These are phyloP conservation scores for Zeugodacus cucurbitae DNA, from an alignment of 1,140 invertebrate genomes.

Conservation along the genomic window DNA sequence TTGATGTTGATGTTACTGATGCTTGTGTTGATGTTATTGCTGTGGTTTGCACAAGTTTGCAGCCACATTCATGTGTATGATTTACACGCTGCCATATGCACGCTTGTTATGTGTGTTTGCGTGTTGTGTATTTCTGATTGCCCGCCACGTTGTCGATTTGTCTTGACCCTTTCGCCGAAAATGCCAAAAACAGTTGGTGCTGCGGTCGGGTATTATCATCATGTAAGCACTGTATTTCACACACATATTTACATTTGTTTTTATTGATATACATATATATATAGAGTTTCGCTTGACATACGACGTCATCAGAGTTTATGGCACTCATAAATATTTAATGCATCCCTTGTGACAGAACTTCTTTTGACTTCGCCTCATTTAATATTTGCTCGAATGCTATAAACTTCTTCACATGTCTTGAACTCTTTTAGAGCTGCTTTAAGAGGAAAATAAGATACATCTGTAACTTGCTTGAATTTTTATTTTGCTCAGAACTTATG, in stretches of 20 bases:
- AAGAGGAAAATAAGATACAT: too few relatives aligned
- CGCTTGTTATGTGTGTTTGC: not conserved
- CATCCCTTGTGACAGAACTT: not conserved
- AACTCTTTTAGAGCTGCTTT: too few relatives aligned
- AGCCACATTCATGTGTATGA: not conserved
- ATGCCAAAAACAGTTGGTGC: not conserved
- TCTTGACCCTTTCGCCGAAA: slow-evolving; percentile 10
- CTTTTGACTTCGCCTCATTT: not conserved
- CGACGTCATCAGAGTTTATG: not conserved
- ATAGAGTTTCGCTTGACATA: not conserved
- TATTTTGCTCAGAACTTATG: too few relatives aligned
- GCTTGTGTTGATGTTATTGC: not conserved
- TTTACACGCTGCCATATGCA: not conserved
- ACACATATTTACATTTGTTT: not conserved
- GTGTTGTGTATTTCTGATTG: not conserved
- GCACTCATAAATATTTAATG: slow-evolving; percentile 9
- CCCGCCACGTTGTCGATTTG: not conserved
- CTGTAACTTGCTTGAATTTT: too few relatives aligned
- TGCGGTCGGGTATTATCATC: slow-evolving; percentile 1
- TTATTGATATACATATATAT: not conserved
- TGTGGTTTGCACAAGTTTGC: not conserved
- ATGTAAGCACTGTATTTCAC: not conserved
- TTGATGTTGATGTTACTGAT: not conserved
- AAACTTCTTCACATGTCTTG: not conserved
- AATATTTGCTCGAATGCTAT: not conserved